Evolutionary conservation across 1,140 invertebrate genomes (phyloP).

Genomic region (Bombus soroeensis): DNA sequence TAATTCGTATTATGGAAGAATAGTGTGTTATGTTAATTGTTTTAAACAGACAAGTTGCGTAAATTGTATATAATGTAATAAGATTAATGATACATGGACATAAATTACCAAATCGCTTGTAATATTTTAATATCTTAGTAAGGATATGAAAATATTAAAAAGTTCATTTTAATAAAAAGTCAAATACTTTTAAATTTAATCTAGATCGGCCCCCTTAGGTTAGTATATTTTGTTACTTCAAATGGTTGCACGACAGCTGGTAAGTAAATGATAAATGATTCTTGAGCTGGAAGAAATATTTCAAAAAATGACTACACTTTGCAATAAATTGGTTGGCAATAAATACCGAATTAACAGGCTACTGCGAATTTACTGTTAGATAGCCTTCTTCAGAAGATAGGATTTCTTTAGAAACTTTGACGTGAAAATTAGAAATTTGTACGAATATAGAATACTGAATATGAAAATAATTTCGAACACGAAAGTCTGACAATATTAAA

Average conservation of each 20-base stretch:
- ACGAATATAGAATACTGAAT: neutral
- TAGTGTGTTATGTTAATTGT: neutral
- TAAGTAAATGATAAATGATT: slow-evolving; percentile 14
- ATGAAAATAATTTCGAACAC: neutral
- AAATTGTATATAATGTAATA: slow-evolving; percentile 24
- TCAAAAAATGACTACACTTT: neutral
- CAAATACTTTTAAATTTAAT: neutral
- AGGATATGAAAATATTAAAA: neutral
- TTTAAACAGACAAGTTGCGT: neutral
- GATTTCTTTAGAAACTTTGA: neutral
- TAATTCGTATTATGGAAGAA: neutral
- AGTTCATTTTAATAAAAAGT: neutral
- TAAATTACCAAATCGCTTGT: neutral
- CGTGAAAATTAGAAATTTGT: neutral
- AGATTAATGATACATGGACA: neutral
- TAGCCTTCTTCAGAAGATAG: neutral
- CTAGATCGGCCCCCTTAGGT: neutral
- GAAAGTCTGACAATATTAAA: neutral
- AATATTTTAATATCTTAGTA: neutral
- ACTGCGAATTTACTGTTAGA: neutral
- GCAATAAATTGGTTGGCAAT: neutral
- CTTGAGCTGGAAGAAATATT: neutral
- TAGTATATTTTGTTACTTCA: neutral
- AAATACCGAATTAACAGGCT: neutral
- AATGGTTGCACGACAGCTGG: neutral